These are phyloP conservation scores for Euschistus heros DNA, from an alignment of 1,140 invertebrate genomes.

Conservation along the genomic window DNA sequence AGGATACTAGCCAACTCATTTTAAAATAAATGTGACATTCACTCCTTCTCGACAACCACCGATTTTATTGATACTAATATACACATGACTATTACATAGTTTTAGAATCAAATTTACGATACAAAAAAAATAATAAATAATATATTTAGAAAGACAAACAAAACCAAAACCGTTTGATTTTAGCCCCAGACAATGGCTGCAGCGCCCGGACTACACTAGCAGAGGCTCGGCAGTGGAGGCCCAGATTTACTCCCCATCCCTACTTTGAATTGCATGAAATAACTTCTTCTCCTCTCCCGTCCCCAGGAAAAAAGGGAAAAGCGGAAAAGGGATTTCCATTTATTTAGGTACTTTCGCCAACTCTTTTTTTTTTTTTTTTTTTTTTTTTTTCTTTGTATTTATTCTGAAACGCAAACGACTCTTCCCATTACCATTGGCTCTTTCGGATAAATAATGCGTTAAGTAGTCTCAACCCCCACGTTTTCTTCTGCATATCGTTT, in stretches of 20 bases:
- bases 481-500: too few species aligned
- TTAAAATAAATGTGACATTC: too few species aligned
- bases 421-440: constrained; percentile 26
- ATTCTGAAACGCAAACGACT: constrained; percentile 24
- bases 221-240: too few species aligned
- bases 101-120: too few species aligned
- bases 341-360: constrained; percentile 28
- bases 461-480: constrained; percentile 6
- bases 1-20: too few species aligned
- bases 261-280: constrained; percentile 29
- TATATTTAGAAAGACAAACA: too few species aligned
- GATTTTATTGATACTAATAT: too few species aligned
- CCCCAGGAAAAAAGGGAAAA: not conserved
- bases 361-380: constrained; percentile 26
- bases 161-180: too few species aligned
- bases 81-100: too few species aligned
- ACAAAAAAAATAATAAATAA: too few species aligned
- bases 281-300: constrained; percentile 22
- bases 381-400: constrained; percentile 21
- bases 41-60: too few species aligned
- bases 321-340: constrained; percentile 26
- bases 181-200: not conserved
- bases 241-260: constrained; percentile 18
- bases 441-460: constrained; percentile 20
- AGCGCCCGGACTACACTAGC: too few species aligned